Conservation (phyloP, 2,888 invertebrate species). For the Disparrhopalites patrizii region DNA sequence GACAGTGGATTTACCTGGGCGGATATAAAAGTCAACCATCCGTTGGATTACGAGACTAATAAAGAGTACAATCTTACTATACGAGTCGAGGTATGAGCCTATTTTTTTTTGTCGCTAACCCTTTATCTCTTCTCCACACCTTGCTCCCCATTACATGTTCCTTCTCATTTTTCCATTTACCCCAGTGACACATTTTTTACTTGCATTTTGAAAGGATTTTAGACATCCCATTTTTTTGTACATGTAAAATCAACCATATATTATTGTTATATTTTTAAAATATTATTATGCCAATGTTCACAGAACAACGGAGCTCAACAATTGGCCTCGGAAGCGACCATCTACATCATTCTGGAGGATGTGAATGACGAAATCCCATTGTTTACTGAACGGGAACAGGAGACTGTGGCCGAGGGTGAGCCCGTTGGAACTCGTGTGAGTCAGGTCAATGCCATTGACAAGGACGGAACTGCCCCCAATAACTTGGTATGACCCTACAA, state of each 20-base stretch:
- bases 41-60: slow-evolving; percentile 88
- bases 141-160: no score
- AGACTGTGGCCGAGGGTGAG: slow-evolving; percentile 91
- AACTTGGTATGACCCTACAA: slow-evolving; percentile 67
- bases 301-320: slow-evolving; percentile 95
- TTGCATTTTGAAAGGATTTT: no score
- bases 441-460: slow-evolving; percentile 93
- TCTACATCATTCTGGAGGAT: slow-evolving; percentile 82
- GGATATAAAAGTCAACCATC: slow-evolving; percentile 93
- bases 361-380: slow-evolving; percentile 96
- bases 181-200: no score
- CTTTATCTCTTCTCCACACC: no score
- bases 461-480: slow-evolving; percentile 91
- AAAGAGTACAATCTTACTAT: slow-evolving; percentile 94
- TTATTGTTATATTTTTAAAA: neutral
- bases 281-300: slow-evolving; percentile 18
- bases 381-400: slow-evolving; percentile 91
- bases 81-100: slow-evolving; percentile 76
- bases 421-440: slow-evolving; percentile 92
- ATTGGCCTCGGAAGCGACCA: slow-evolving; percentile 88
- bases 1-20: slow-evolving; percentile 93
- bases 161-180: no score
- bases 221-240: neutral
- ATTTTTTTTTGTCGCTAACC: neutral
- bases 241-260: neutral